Base-by-base conservation (phyloP, 1,140 invertebrate genomes). In the Ganaspis sp. region DNA sequence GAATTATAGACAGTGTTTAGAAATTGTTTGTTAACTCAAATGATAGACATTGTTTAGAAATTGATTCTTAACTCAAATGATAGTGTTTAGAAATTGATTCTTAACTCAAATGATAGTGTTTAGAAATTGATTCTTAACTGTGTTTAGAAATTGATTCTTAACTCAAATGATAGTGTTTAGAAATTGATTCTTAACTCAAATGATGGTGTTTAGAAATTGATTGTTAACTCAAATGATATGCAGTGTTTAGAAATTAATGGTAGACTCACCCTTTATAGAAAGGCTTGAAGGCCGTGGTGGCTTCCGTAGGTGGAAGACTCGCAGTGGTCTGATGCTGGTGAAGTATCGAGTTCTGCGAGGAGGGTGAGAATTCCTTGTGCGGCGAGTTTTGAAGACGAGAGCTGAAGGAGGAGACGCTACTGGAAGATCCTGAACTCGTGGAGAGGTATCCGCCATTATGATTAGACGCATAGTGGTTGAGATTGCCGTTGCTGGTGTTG, bases 261-360 rank as follows among this genome's bases (percentile, higher is more conserved):
- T n/a, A n/a, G n/a, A n/a, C 91, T 92, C 88, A 97, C 96, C 95
- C 96, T 92, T 97, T 97, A 88, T 96, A 97, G 90, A 97, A 96
- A 70, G 96, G 96, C 90, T 96, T 96, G 87, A 97, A 97, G 84
- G 94, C 94, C 45, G 95, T 94, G 80, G 94, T 92, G 81, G 94
- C 92, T 86, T 90, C 91, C 82, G 89, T 90, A 54, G 89, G 86
- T 82, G 88, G 89, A 83, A 90, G 75, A 40, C 88, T 90, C 80
- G 89, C 86, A 83, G 88, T 90, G 45, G 89, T 90, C 73, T 92
- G 92, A 38, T 90, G 90, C 26, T 90, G 89, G 58, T 91, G 91
- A 1, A 90, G 80, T 29, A 91, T 88, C 9, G 89, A 89, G 19
- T 89, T 91, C 78, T 91, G 91, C 53, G 87, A 86, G n/a, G 86